Percentiles rank a stretch among this genome's conserved stretches.
phyloP scores from a whole-genome alignment of 2,113 vertebrate species.

The Eleginops maclovinus region DNA sequence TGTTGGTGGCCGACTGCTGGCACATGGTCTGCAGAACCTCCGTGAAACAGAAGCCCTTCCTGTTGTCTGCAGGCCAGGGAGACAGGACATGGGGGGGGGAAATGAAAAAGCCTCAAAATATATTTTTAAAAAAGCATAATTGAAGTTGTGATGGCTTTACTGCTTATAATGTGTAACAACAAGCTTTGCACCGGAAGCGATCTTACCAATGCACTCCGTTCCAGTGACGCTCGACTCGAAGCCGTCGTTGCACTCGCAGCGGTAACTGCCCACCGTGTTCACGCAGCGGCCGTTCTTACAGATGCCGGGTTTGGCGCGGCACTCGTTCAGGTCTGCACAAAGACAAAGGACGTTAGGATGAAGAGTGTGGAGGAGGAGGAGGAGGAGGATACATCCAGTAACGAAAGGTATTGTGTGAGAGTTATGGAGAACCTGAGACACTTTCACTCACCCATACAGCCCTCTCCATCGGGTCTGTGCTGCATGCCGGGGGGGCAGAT shows the following conservation, averaged over 20 bases:
- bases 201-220: constrained; percentile 92
- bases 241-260: constrained; percentile 91
- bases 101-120: too few species aligned
- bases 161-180: too few species aligned
- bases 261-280: constrained; percentile 92
- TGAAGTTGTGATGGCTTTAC: too few species aligned
- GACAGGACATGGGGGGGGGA: not conserved
- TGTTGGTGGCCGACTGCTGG: constrained; percentile 90
- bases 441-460: constrained; percentile 90
- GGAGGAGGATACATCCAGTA: not conserved
- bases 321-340: constrained; percentile 91
- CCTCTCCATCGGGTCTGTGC: constrained; percentile 87
- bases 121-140: too few species aligned
- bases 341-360: not conserved
- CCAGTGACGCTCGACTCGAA: constrained; percentile 89
- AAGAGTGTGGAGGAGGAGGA: not conserved
- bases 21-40: constrained; percentile 93
- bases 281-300: constrained; percentile 92
- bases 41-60: constrained; percentile 91
- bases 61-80: constrained; percentile 84
- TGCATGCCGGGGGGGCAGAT: constrained; percentile 92
- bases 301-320: constrained; percentile 88
- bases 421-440: too few species aligned
- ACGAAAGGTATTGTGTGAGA: not conserved
- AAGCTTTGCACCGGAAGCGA: too few species aligned